These are phyloP conservation scores for Cosmorhoe ocellata DNA, from an alignment of 2,888 invertebrate species.

Conservation along the genomic window DNA sequence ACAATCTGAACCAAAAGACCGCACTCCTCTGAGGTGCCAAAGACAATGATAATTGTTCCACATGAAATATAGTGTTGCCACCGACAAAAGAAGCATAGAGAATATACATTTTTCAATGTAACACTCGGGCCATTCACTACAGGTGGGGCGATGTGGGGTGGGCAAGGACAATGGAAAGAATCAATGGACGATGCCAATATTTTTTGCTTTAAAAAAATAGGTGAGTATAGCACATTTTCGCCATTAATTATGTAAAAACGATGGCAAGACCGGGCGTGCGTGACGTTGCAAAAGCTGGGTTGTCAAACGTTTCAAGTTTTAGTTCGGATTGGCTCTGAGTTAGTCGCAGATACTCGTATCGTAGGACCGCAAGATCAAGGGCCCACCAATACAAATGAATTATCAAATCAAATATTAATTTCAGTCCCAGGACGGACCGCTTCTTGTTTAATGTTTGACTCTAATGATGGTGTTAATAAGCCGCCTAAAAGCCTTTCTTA, in stretches of 20 bases:
- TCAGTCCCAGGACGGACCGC: too few relatives aligned
- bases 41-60: conserved; percentile 82
- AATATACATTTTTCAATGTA: conserved; percentile 76
- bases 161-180: conserved; percentile 71
- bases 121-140: conserved; percentile 72
- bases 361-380: too few relatives aligned
- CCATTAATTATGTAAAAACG: conserved; percentile 67
- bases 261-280: conserved; percentile 42
- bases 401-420: too few relatives aligned
- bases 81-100: conserved; percentile 71
- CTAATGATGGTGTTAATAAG: too few relatives aligned
- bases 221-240: conserved; percentile 55
- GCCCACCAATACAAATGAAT: too few relatives aligned
- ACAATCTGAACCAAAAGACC: conserved; percentile 44
- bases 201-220: conserved; percentile 62
- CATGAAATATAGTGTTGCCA: conserved; percentile 80
- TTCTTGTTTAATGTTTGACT: too few relatives aligned
- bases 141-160: conserved; percentile 74
- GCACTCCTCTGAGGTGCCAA: conserved; percentile 66
- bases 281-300: conserved; percentile 36
- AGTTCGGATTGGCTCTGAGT: too few relatives aligned
- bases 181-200: conserved; percentile 74
- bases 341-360: too few relatives aligned
- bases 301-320: conserved; percentile 13
- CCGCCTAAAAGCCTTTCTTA: too few relatives aligned